These are phyloP conservation scores for Elysia crispata DNA, from an alignment of 2,888 invertebrate genomes.

Conservation along the genomic window DNA sequence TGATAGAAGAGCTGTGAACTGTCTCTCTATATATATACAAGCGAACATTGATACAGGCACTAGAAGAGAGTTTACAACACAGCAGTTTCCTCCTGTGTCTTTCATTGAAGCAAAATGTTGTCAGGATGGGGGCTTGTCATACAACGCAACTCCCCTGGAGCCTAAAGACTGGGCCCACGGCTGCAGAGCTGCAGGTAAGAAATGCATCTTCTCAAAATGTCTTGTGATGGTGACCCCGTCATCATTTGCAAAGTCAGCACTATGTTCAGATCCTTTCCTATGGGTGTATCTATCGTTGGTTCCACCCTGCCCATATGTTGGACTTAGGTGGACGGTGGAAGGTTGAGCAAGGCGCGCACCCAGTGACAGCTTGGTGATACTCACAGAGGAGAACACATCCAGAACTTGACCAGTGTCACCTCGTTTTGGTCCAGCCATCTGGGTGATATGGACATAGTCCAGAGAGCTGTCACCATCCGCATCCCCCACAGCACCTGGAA, in stretches of 20 bases:
- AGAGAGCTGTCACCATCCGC: conserved; percentile 45
- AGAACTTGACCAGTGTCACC: conserved; percentile 31
- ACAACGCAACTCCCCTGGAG: neutral
- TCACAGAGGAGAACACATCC: neutral
- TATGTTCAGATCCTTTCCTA: no score
- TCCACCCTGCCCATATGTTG: no score
- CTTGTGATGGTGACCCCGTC: neutral
- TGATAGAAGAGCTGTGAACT: no score
- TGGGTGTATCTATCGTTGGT: no score
- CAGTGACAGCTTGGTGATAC: neutral
- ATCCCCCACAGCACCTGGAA: conserved; percentile 45
- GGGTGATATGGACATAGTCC: conserved; percentile 44
- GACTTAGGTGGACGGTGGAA: no score
- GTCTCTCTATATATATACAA: no score
- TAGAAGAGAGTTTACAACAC: no score
- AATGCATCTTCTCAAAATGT: conserved; percentile 25
- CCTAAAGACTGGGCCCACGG: conserved; percentile 29
- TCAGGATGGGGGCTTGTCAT: conserved; percentile 9
- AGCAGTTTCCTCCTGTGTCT: no score
- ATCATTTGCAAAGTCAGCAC: no score
- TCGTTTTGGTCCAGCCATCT: conserved; percentile 32
- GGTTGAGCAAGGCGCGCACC: no score
- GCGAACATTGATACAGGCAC: no score
- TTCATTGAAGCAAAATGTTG: no score
- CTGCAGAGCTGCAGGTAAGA: conserved; percentile 6